Evolutionary conservation across 2,888 invertebrate species (phyloP).

Genomic region (Pristionchus maxplancki): DNA sequence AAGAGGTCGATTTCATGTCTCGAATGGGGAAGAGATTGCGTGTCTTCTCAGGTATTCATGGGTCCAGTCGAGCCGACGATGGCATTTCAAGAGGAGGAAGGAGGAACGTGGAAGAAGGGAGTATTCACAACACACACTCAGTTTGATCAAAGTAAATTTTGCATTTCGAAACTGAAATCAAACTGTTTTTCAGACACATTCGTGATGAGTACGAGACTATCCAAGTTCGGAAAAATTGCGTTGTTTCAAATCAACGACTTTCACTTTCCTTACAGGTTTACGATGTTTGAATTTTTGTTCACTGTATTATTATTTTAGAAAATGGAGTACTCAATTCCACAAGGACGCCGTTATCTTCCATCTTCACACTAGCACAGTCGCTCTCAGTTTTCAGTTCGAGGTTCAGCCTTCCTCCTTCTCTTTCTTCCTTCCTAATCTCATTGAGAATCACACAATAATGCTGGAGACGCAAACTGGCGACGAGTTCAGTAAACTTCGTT

Average conservation of each 20-base stretch:
- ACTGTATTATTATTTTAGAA: slow-evolving; percentile 53
- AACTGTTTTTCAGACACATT: slow-evolving; percentile 58
- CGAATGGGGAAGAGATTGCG: background rate
- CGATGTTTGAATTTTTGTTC: too few species aligned
- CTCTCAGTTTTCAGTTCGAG: slow-evolving; percentile 61
- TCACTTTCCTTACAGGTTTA: slow-evolving; percentile 64
- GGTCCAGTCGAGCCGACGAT: slow-evolving; percentile 63
- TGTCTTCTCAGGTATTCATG: slow-evolving; percentile 55
- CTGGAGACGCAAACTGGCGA: slow-evolving; percentile 64
- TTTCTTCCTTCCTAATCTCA: slow-evolving; percentile 7
- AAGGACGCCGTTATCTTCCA: slow-evolving; percentile 56
- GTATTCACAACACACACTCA: slow-evolving; percentile 66
- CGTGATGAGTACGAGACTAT: slow-evolving; percentile 59
- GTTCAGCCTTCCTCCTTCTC: slow-evolving; percentile 33
- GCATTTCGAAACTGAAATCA: background rate
- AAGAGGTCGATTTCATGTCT: slow-evolving; percentile 56
- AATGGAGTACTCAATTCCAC: slow-evolving; percentile 60
- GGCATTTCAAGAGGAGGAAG: slow-evolving; percentile 60
- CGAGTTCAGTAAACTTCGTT: slow-evolving; percentile 64
- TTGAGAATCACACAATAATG: slow-evolving; percentile 59
- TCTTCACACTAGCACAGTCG: slow-evolving; percentile 63
- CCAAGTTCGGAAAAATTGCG: slow-evolving; percentile 63
- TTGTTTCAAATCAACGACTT: slow-evolving; percentile 65
- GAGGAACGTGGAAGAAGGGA: slow-evolving; percentile 63
- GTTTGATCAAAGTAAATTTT: slow-evolving; percentile 62